Evolutionary conservation across 2,888 invertebrate genomes (phyloP), one percentile per base, ranked within the genome.

Genomic region (Brachycybe producta): DNA sequence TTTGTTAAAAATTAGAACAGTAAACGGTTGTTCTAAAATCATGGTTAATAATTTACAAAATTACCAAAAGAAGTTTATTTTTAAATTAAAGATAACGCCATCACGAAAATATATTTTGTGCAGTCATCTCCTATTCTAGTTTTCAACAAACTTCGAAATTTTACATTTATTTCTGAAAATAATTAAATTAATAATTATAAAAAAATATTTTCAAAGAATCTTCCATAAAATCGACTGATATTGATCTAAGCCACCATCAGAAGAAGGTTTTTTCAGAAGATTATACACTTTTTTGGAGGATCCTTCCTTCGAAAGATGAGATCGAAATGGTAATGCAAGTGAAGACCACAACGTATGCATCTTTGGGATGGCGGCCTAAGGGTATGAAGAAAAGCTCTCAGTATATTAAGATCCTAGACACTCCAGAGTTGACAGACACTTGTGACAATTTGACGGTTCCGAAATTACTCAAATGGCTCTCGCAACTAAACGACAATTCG

Each of bases 351-450:
- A 84, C 87, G 13, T 95, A 88, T 71, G 81, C 80, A 3, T 88
- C 81, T 5, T 59, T 95, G 5, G 95, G 95, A n/a, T 95, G 94
- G 92, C 74, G 92, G 49, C 90, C 94, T 0, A 34, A 34, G 8
- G 60, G 65, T 65, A 46, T 26, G n/a, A n/a, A n/a, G n/a, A 11
- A 11, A 13, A 11, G 11, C 13, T n/a, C 11, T 32, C 32, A 13
- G 32, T 11, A 32, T 32, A 32, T n/a, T 32, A 32, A 32, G 13
- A 32, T 32, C 8, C 32, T 32, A 8, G 8, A 32, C 32, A 11
- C 11, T 32, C 13, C 8, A 11, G 8, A 32, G 11, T 11, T 11
- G 32, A 11, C 13, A 32, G 13, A 32, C 8, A n/a, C n/a, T n/a
- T n/a, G n/a, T n/a, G n/a, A n/a, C n/a, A n/a, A n/a, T n/a, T n/a